These are phyloP conservation scores for Synergus japonicus DNA, from an alignment of 2,888 invertebrate genomes.

Conservation along the genomic window DNA sequence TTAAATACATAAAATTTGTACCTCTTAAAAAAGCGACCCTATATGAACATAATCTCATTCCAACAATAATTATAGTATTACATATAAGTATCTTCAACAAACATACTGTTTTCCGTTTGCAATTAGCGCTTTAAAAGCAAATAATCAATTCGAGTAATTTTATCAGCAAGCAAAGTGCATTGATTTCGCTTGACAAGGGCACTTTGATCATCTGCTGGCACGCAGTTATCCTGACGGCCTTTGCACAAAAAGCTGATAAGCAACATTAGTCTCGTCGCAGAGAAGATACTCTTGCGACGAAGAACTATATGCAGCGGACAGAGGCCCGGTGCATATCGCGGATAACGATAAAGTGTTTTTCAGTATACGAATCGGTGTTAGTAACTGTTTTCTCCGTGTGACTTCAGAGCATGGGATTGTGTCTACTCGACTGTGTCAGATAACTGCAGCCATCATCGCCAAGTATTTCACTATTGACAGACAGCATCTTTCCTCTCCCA, in stretches of 20 bases:
- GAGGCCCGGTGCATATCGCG: slow-evolving; percentile 53
- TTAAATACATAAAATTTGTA: not conserved
- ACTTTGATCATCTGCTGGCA: slow-evolving; percentile 40
- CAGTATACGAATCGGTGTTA: slow-evolving; percentile 64
- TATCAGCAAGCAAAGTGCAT: slow-evolving; percentile 39
- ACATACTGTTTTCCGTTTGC: not conserved
- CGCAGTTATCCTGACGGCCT: slow-evolving; percentile 38
- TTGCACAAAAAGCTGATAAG: slow-evolving; percentile 34
- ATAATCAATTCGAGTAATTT: slow-evolving; percentile 20
- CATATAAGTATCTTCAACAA: not conserved
- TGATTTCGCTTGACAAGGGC: slow-evolving; percentile 39
- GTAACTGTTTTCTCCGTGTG: slow-evolving; percentile 66
- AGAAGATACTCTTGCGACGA: slow-evolving; percentile 10
- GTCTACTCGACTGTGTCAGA: slow-evolving; percentile 50
- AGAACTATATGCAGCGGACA: slow-evolving; percentile 4
- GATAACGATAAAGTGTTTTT: slow-evolving; percentile 66
- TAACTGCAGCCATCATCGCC: slow-evolving; percentile 54
- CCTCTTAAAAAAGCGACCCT: not conserved
- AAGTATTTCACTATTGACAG: slow-evolving; percentile 60
- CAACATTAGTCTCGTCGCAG: slow-evolving; percentile 16
- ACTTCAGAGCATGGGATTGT: slow-evolving; percentile 4
- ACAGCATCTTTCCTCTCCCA: slow-evolving; percentile 57
- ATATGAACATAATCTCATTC: not conserved
- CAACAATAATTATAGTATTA: not conserved
- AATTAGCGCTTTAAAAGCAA: slow-evolving; percentile 1